Base-by-base conservation (phyloP, 2,113 vertebrate genomes). In the Lophius piscatorius region DNA sequence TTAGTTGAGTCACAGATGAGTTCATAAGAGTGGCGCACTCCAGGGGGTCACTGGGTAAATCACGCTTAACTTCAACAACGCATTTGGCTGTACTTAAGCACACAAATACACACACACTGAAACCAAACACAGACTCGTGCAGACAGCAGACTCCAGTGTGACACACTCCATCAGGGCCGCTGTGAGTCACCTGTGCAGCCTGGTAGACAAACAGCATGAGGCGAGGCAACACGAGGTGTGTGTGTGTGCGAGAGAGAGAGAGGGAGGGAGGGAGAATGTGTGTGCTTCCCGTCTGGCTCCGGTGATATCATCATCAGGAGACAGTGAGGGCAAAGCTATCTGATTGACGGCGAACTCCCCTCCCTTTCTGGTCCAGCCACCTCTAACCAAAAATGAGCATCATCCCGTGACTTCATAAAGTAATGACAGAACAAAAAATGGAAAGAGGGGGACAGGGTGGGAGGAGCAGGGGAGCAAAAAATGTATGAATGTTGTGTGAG, bases 1-100 rank as follows among this genome's bases (percentile, higher is more conserved):
- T 91, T 91, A 88, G 88, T 86, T 91, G 90, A 92, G 89, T 91
- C 88, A 91, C 83, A 81, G 81, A 91, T 91, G 91, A 92, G 87
- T 92, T 92, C 89, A 92, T 91, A 80, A 87, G 80, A 82, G 82
- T 79, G 64, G 61, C 29, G 50, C 66, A 58, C 67, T 82, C 56
- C 26, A 46, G 42, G 54, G 65, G 75, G 76, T 81, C 76, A 81
- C 20, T 29, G 55, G 63, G 70, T 87, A 88, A 82, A 78, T 87
- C 83, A 82, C 6, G 63, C 60, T 77, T 75, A 62, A 38, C 77
- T 84, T 87, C 73, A 31, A 39, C 51, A 2, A 28, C 48, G 54
- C 62, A 29, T 52, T 54, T 23, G 13, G 40, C 72, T 34, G 52
- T 45, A 46, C 59, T 38, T 28, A 21, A 13, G 20, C 34, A 17